These are phyloP conservation scores for Tricholaema leucomelas DNA, from an alignment of 2,113 vertebrate genomes.

Conservation along the genomic window DNA sequence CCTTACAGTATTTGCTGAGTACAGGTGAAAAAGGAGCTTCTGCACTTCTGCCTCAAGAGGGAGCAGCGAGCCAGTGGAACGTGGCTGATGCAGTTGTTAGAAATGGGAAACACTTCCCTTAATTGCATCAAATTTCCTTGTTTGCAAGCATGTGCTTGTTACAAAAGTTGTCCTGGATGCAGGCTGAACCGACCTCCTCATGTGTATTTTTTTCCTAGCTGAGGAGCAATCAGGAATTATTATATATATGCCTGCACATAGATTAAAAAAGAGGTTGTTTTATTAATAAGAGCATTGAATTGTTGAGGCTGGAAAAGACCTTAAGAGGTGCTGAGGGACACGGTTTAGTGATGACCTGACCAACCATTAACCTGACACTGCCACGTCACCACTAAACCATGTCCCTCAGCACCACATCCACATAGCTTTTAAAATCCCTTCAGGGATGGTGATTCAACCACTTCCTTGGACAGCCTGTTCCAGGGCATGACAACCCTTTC, in stretches of 20 bases:
- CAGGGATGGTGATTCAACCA: too few species aligned
- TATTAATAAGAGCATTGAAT: background rate
- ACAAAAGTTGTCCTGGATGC: background rate
- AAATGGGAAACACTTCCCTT: background rate
- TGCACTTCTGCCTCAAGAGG: constrained; percentile 30
- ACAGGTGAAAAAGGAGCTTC: background rate
- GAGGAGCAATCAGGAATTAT: background rate
- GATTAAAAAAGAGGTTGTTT: background rate
- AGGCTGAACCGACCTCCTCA: background rate
- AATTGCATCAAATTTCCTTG: background rate
- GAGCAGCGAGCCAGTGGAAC: constrained; percentile 10
- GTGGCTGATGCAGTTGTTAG: background rate
- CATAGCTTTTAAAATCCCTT: too few species aligned
- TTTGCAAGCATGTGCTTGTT: background rate
- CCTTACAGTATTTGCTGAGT: fast-evolving
- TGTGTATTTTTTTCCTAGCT: background rate
- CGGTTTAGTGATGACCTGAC: too few species aligned
- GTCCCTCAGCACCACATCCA: too few species aligned
- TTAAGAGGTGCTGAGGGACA: too few species aligned
- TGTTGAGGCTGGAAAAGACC: too few species aligned
- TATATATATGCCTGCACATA: background rate
- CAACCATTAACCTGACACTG: too few species aligned
- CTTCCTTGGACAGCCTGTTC: too few species aligned
- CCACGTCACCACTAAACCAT: too few species aligned
- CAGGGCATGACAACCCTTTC: too few species aligned